A percentile compares a stretch with the other conserved stretches of the same genome.
phyloP scores from a whole-genome alignment of 2,113 vertebrate species.

The Colossoma macropomum region DNA sequence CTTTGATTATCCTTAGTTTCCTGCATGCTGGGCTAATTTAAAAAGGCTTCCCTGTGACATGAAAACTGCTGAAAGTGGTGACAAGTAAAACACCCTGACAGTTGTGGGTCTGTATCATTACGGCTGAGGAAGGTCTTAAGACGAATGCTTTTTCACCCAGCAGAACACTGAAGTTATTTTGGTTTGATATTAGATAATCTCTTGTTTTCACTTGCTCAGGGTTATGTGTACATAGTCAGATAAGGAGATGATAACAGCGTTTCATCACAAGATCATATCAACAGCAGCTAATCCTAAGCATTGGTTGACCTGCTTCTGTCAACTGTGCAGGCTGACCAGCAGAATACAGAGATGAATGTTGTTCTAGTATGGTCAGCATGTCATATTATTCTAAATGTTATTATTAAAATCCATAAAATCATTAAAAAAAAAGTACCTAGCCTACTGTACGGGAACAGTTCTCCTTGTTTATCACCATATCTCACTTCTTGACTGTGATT shows the following conservation, averaged over 20 bases:
- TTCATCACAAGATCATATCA: slow-evolving; percentile 42
- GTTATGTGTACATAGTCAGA: slow-evolving; percentile 11
- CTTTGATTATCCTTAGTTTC: not conserved
- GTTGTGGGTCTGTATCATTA: not conserved
- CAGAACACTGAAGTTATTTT: not conserved
- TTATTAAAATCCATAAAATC: too few relatives aligned
- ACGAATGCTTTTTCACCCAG: not conserved
- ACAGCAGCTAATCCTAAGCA: slow-evolving; percentile 42
- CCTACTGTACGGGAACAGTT: too few relatives aligned
- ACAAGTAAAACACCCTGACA: not conserved
- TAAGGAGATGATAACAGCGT: slow-evolving; percentile 15
- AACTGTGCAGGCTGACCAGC: not conserved
- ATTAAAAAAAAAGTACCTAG: too few relatives aligned
- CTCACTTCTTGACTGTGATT: too few relatives aligned
- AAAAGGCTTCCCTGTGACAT: not conserved
- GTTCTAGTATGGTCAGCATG: not conserved
- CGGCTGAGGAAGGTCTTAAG: not conserved
- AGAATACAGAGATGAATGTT: slow-evolving; percentile 1
- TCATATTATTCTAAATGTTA: not conserved
- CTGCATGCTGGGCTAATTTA: not conserved
- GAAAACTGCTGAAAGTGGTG: slow-evolving; percentile 6
- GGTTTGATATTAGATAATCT: slow-evolving; percentile 10
- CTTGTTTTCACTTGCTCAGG: slow-evolving; percentile 30
- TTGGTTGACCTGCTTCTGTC: slow-evolving; percentile 22
- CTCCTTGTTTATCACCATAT: too few relatives aligned